A percentile compares a stretch with the other conserved stretches of the same genome.
These are phyloP conservation scores for Zeuzera pyrina DNA, from an alignment of 2,888 invertebrate genomes.

Conservation along the genomic window DNA sequence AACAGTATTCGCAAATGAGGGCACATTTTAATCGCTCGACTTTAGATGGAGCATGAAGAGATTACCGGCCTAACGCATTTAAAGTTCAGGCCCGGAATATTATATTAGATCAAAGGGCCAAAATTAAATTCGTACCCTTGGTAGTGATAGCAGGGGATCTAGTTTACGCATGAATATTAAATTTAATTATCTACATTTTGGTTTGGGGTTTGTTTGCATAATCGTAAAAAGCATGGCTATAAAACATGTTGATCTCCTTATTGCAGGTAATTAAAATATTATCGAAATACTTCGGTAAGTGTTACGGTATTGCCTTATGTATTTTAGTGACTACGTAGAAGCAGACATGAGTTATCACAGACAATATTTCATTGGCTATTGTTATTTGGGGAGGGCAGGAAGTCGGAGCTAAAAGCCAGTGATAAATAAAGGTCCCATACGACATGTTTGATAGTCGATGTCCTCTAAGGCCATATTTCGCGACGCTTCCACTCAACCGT, in stretches of 20 bases:
- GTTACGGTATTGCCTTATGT: too few species aligned
- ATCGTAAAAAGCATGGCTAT: slow-evolving; percentile 10
- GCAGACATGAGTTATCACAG: slow-evolving; percentile 6
- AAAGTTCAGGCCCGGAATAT: slow-evolving; percentile 38
- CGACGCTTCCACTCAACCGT: slow-evolving; percentile 24
- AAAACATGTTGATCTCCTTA: background rate
- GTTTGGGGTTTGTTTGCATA: slow-evolving; percentile 9
- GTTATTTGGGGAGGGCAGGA: slow-evolving; percentile 23
- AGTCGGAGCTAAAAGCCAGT: slow-evolving; percentile 26
- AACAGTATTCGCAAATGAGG: slow-evolving; percentile 27
- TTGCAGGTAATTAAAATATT: background rate
- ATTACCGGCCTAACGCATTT: slow-evolving; percentile 26
- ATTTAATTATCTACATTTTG: slow-evolving; percentile 28
- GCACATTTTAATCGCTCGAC: slow-evolving; percentile 34
- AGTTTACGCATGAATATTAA: slow-evolving; percentile 43
- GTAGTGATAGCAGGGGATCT: slow-evolving; percentile 29
- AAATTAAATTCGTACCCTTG: slow-evolving; percentile 41
- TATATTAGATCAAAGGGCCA: slow-evolving; percentile 42
- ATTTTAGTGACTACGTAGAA: too few species aligned
- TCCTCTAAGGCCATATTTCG: slow-evolving; percentile 26
- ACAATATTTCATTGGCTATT: slow-evolving; percentile 23
- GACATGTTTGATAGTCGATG: slow-evolving; percentile 19
- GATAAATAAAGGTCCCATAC: slow-evolving; percentile 32
- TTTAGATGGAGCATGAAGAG: slow-evolving; percentile 22
- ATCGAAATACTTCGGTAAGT: too few species aligned